Evolutionary conservation across 2,797 vertebrate genomes (phyloP).

Genomic region (Botia kubotai): DNA sequence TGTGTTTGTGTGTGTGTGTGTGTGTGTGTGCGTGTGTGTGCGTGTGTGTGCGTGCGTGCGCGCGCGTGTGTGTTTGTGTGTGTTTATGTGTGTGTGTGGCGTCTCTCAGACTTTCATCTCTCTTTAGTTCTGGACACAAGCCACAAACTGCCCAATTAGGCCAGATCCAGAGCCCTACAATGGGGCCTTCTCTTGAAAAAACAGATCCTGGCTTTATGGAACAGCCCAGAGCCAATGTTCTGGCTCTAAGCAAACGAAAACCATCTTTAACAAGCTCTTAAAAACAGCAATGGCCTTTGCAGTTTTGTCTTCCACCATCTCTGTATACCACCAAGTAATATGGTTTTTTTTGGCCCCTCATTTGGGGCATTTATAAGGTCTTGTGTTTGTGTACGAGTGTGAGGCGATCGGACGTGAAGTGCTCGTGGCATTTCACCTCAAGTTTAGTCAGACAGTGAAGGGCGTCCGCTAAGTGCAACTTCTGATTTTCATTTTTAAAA

Average conservation of each 20-base stretch:
- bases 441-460: not conserved
- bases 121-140: constrained; percentile 78
- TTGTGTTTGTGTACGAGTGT: constrained; percentile 39
- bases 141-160: constrained; percentile 79
- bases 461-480: not conserved
- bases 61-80: constrained; percentile 39
- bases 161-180: constrained; percentile 71
- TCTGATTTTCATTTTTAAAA: not conserved
- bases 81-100: constrained; percentile 6
- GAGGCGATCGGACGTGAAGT: constrained; percentile 1
- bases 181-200: constrained; percentile 65
- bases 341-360: constrained; percentile 11
- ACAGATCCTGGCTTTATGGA: constrained; percentile 39
- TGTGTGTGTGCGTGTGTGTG: constrained; percentile 33
- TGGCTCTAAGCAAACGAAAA: constrained; percentile 53
- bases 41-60: constrained; percentile 35
- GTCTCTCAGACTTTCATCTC: constrained; percentile 54
- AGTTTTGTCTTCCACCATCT: constrained; percentile 45
- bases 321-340: constrained; percentile 1
- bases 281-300: constrained; percentile 29
- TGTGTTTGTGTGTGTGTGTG: constrained; percentile 38
- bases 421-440: not conserved
- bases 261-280: constrained; percentile 50
- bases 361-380: constrained; percentile 35
- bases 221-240: constrained; percentile 51